These are phyloP conservation scores for Netelia inedita DNA, from an alignment of 2,888 invertebrate genomes.

Conservation along the genomic window DNA sequence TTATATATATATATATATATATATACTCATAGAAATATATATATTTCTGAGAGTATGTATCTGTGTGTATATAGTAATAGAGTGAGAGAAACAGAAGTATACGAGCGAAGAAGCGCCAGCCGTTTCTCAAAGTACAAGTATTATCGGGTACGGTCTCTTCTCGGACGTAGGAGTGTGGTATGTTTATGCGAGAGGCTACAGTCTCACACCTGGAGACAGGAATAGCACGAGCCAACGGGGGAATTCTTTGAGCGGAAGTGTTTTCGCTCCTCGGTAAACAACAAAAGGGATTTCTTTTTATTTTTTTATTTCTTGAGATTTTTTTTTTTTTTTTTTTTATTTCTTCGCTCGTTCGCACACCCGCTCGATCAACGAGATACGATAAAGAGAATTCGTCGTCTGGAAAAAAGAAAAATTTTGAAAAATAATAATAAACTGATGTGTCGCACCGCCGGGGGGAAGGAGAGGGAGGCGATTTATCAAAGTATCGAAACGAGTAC, in stretches of 20 bases:
- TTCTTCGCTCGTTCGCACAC: constrained; percentile 47
- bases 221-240: constrained; percentile 76
- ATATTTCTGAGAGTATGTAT: too few species aligned
- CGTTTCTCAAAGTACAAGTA: constrained; percentile 41
- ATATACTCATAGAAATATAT: too few species aligned
- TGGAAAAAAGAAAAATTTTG: too few species aligned
- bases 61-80: constrained; percentile 19
- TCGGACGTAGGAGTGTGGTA: constrained; percentile 75
- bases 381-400: too few species aligned
- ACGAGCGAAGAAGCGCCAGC: not conserved
- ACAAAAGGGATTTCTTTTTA: constrained; percentile 56
- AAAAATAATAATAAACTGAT: too few species aligned
- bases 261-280: constrained; percentile 64
- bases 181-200: constrained; percentile 82
- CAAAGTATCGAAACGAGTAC: too few species aligned
- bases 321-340: too few species aligned
- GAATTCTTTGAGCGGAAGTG: constrained; percentile 71
- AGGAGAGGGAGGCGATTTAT: too few species aligned
- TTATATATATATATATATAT: too few species aligned
- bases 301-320: not conserved
- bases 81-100: not conserved
- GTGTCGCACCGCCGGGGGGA: too few species aligned
- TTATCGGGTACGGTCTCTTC: constrained; percentile 31
- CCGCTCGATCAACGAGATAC: constrained; percentile 6
- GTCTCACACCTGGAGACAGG: constrained; percentile 82